Conservation (phyloP, 2,888 invertebrate species). For the Girardia tigrina region DNA sequence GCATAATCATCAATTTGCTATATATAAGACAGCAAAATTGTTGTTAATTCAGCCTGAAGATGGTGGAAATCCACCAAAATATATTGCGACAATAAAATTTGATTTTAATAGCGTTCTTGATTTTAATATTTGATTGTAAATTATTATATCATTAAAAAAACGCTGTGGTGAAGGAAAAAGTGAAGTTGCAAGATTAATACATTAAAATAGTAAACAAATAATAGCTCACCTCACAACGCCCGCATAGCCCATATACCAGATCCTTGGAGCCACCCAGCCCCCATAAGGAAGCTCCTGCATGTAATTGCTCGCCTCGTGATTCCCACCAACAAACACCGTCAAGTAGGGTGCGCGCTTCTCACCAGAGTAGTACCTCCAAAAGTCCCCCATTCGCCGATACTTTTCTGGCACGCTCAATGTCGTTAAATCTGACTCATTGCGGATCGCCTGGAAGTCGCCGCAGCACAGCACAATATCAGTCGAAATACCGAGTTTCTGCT, state of each 20-base stretch:
- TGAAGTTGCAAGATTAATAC: too few species aligned
- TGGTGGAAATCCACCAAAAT: too few species aligned
- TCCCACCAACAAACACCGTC: slow-evolving; percentile 91
- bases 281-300: slow-evolving; percentile 83
- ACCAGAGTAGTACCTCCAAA: slow-evolving; percentile 69
- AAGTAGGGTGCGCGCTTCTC: slow-evolving; percentile 73
- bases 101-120: too few species aligned
- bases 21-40: too few species aligned
- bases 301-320: slow-evolving; percentile 94
- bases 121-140: too few species aligned
- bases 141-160: too few species aligned
- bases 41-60: too few species aligned
- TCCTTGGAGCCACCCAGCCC: slow-evolving; percentile 95
- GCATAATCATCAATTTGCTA: too few species aligned
- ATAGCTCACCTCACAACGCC: slow-evolving; percentile 28
- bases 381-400: slow-evolving; percentile 60
- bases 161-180: too few species aligned
- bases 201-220: too few species aligned
- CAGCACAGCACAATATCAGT: slow-evolving; percentile 85
- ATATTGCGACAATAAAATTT: too few species aligned
- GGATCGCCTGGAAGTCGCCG: slow-evolving; percentile 88
- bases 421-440: slow-evolving; percentile 71
- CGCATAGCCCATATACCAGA: slow-evolving; percentile 67
- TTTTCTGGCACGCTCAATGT: slow-evolving; percentile 92
- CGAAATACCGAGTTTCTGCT: slow-evolving; percentile 62